A percentile compares a stretch with the other conserved stretches of the same genome.
phyloP scores from a whole-genome alignment of 35 echinoderm and acorn worm species.

The Hemicentrotus pulcherrimus region DNA sequence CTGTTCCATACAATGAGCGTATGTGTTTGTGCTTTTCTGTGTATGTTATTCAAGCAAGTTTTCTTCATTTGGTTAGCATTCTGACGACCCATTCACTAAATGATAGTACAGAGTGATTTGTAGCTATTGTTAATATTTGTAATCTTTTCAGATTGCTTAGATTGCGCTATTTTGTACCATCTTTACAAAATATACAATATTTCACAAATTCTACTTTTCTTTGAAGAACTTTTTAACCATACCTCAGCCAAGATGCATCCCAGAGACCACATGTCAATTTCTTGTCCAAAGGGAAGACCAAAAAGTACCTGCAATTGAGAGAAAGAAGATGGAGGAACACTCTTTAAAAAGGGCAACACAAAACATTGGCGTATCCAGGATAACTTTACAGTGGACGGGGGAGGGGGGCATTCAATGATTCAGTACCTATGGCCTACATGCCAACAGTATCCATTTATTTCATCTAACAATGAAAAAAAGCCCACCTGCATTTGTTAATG shows the following conservation, averaged over 20 bases:
- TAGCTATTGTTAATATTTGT: too few relatives aligned
- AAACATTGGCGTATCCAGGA: not conserved
- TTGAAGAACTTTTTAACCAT: not conserved
- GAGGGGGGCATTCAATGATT: not conserved
- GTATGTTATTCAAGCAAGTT: too few relatives aligned
- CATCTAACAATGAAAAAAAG: too few relatives aligned
- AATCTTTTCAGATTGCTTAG: too few relatives aligned
- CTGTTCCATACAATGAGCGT: too few relatives aligned
- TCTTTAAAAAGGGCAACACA: not conserved
- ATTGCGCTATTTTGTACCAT: too few relatives aligned
- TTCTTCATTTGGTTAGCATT: too few relatives aligned
- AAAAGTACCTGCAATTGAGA: slow-evolving; percentile 66
- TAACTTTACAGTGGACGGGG: not conserved
- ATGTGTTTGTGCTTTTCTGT: too few relatives aligned
- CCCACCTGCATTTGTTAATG: too few relatives aligned
- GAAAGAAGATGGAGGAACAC: not conserved
- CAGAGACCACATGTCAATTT: slow-evolving; percentile 96
- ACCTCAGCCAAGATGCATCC: slow-evolving; percentile 95
- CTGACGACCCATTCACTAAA: not conserved
- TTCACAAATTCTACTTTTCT: not conserved
- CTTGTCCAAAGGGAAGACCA: slow-evolving; percentile 82
- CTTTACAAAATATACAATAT: not conserved
- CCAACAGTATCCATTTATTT: too few relatives aligned
- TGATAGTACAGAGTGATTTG: not conserved
- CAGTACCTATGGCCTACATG: too few relatives aligned